Evolutionary conservation across 2,888 invertebrate genomes (phyloP).

Genomic region (Limulus polyphemus): DNA sequence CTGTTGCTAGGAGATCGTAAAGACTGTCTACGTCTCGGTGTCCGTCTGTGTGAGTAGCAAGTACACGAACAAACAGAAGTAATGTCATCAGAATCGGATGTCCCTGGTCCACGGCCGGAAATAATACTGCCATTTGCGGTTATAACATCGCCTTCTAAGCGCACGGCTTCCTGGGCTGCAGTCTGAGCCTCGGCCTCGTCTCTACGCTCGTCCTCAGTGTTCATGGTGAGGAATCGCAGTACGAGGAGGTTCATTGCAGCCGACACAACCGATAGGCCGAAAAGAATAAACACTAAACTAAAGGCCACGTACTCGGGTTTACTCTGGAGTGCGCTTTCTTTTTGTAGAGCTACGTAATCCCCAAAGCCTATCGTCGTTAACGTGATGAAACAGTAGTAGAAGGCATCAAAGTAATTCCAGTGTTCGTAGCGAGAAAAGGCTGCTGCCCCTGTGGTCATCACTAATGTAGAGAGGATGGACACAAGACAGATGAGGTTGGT

Average conservation of each 20-base stretch:
- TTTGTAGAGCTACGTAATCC: slow-evolving; percentile 95
- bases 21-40: slow-evolving; percentile 20
- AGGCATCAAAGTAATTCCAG: slow-evolving; percentile 93
- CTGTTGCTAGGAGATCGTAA: slow-evolving; percentile 11
- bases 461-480: slow-evolving; percentile 77
- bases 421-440: slow-evolving; percentile 89
- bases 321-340: slow-evolving; percentile 82
- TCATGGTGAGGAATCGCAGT: slow-evolving; percentile 90
- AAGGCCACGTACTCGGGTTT: slow-evolving; percentile 94
- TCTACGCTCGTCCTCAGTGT: slow-evolving; percentile 92
- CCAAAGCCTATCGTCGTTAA: slow-evolving; percentile 94
- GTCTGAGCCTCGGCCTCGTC: slow-evolving; percentile 87
- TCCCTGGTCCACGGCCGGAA: slow-evolving; percentile 25
- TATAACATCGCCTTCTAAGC: slow-evolving; percentile 92
- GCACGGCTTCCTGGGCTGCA: slow-evolving; percentile 87
- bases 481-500: slow-evolving; percentile 93
- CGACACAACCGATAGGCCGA: slow-evolving; percentile 94
- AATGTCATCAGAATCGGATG: slow-evolving; percentile 33
- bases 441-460: slow-evolving; percentile 86
- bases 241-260: slow-evolving; percentile 95
- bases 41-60: slow-evolving; percentile 48
- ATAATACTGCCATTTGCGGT: slow-evolving; percentile 37
- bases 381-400: slow-evolving; percentile 99
- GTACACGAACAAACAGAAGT: slow-evolving; percentile 75
- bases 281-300: slow-evolving; percentile 91